Conservation (phyloP, 53 echinoderm and acorn worm species). For the Antedon mediterranea region DNA sequence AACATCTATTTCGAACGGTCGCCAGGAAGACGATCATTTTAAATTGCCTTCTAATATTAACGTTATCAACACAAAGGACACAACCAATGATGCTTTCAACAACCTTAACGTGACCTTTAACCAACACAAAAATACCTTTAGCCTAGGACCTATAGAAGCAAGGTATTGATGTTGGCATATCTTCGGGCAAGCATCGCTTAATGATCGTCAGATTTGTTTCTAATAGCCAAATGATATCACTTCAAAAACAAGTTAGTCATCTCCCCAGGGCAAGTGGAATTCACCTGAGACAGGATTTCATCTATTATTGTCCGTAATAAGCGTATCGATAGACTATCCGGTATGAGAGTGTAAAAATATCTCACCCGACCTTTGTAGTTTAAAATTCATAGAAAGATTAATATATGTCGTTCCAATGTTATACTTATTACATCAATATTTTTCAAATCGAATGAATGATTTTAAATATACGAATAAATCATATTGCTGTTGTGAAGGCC, state of each 20-base stretch:
- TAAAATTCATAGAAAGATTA: no score
- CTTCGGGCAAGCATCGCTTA: not conserved
- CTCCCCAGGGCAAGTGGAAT: not conserved
- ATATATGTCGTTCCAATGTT: no score
- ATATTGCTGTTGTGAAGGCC: no score
- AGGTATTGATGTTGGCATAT: not conserved
- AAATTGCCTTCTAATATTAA: not conserved
- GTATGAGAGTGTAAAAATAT: not conserved
- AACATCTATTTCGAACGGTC: not conserved
- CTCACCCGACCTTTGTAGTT: not conserved
- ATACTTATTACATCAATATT: no score
- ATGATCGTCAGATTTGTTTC: not conserved
- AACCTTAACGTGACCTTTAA: not conserved
- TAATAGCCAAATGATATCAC: not conserved
- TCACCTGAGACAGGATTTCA: not conserved
- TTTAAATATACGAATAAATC: no score
- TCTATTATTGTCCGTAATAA: not conserved
- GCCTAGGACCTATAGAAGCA: not conserved
- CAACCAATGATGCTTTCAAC: not conserved
- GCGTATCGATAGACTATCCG: not conserved
- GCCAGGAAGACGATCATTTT: not conserved
- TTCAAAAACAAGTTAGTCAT: not conserved
- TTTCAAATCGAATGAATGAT: no score
- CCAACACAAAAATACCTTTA: not conserved
- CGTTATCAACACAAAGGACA: not conserved